Evolutionary conservation across 2,888 invertebrate species (phyloP).

Genomic region (Thelaira solivaga): DNA sequence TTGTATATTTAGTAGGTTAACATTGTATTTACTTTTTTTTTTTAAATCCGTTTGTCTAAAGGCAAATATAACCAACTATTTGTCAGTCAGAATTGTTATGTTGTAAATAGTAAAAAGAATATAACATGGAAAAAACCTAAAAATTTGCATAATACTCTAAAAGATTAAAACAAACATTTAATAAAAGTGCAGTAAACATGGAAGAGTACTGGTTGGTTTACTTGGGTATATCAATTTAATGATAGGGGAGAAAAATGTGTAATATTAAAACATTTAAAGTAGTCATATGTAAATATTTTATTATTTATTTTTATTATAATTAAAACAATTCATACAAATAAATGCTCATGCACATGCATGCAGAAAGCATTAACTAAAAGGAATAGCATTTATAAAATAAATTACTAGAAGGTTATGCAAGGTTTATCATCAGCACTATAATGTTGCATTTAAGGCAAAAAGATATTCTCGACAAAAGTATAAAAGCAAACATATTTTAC

Average conservation of each 20-base stretch:
- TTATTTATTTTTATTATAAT: not conserved
- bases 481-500: too few relatives aligned
- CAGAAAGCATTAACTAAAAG: too few relatives aligned
- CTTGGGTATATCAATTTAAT: not conserved
- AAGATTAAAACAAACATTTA: not conserved
- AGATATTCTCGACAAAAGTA: not conserved
- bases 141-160: not conserved
- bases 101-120: too few relatives aligned
- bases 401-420: too few relatives aligned
- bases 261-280: not conserved
- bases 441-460: not conserved
- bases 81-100: conserved; percentile 2
- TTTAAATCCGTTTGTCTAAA: not conserved
- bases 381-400: too few relatives aligned
- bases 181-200: not conserved
- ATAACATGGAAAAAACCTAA: too few relatives aligned
- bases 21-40: conserved; percentile 13
- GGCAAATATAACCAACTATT: not conserved
- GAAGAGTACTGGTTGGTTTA: not conserved
- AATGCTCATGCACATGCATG: too few relatives aligned
- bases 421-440: not conserved
- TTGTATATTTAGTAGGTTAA: conserved; percentile 40
- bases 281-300: not conserved
- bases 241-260: not conserved
- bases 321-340: not conserved